These are phyloP conservation scores for Tylochromis polylepis DNA, from an alignment of 2,113 vertebrate species.

Conservation along the genomic window DNA sequence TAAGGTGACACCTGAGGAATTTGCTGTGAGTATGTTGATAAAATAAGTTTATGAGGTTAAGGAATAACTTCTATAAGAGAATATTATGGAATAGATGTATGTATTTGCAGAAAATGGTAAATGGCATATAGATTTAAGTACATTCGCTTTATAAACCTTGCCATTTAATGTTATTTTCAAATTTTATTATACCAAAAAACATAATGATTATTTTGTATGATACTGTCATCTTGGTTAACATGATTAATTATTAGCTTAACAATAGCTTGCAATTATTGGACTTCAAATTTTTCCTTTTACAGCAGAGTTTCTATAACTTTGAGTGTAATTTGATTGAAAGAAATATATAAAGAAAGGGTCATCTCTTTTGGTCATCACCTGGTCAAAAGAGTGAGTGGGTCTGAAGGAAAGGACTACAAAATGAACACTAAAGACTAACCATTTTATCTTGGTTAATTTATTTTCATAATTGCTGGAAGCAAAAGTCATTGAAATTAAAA, in stretches of 20 bases:
- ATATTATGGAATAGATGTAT: neutral
- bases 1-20: slow-evolving; percentile 95
- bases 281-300: neutral
- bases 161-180: neutral
- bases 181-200: neutral
- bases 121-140: neutral
- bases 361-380: neutral
- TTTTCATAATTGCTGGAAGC: neutral
- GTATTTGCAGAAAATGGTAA: too few species aligned
- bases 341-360: neutral
- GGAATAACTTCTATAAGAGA: neutral
- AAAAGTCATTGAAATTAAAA: neutral
- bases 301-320: neutral
- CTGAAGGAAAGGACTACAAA: neutral
- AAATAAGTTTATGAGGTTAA: neutral
- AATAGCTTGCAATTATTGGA: neutral
- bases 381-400: neutral
- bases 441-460: neutral
- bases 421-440: neutral
- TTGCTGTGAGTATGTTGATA: slow-evolving; percentile 83
- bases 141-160: neutral
- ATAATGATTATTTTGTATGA: neutral
- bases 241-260: neutral
- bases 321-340: neutral
- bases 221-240: neutral